Percentiles rank a stretch among this genome's conserved stretches.
Conservation (phyloP, 1,140 invertebrate species). For the Drosophila kikkawai region DNA sequence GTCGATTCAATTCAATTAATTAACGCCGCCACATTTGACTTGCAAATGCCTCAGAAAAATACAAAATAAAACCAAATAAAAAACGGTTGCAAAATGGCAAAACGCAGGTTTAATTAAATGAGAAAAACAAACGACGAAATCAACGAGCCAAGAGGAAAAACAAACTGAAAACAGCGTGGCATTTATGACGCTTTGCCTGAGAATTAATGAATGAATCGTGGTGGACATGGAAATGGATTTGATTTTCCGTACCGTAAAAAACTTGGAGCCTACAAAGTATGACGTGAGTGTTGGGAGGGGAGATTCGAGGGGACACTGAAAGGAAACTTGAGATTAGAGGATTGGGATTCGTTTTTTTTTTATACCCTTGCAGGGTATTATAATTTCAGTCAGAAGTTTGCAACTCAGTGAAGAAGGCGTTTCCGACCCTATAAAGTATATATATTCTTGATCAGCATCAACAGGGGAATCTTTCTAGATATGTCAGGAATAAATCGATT, state of each 20-base stretch:
- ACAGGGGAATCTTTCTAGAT: too few species aligned
- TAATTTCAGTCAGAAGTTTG: too few species aligned
- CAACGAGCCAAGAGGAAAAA: slow-evolving; percentile 7
- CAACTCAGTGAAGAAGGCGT: too few species aligned
- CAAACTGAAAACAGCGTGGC: slow-evolving; percentile 34
- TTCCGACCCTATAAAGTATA: too few species aligned
- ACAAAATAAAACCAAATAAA: slow-evolving; percentile 8
- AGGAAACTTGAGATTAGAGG: not conserved
- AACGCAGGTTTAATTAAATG: slow-evolving; percentile 46
- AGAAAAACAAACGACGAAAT: slow-evolving; percentile 26
- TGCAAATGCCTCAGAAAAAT: slow-evolving; percentile 48
- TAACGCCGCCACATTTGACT: slow-evolving; percentile 57
- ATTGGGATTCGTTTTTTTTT: too few species aligned
- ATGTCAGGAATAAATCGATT: too few species aligned
- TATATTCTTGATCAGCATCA: too few species aligned
- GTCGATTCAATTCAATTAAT: slow-evolving; percentile 59
- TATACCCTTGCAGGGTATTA: too few species aligned
- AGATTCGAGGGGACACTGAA: not conserved
- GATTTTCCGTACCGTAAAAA: slow-evolving; percentile 29
- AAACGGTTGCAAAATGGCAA: slow-evolving; percentile 39
- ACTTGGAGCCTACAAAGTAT: slow-evolving; percentile 24
- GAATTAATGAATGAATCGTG: slow-evolving; percentile 69
- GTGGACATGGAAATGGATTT: slow-evolving; percentile 39
- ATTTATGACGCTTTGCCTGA: slow-evolving; percentile 55
- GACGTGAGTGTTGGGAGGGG: slow-evolving; percentile 17